phyloP scores from a whole-genome alignment of 1,140 invertebrate species.

The Drosophila lini region DNA sequence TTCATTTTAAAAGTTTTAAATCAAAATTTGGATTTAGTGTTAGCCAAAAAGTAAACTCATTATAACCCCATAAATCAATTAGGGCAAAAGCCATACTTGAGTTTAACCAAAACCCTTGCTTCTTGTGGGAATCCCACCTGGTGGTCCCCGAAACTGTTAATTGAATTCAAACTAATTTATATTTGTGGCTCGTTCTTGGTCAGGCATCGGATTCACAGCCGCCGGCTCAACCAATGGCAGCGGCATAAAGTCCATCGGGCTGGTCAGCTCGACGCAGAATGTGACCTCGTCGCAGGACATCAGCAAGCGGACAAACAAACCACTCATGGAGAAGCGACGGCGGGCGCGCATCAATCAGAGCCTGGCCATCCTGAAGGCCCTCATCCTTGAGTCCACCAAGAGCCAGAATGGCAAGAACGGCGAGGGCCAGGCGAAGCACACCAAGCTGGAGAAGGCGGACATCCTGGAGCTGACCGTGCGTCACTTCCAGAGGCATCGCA shows the following conservation, averaged over 20 bases:
- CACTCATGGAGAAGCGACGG: slow-evolving; percentile 95
- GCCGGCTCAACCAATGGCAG: slow-evolving; percentile 75
- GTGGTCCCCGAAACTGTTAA: background rate
- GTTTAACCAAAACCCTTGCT: background rate
- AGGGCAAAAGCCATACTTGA: background rate
- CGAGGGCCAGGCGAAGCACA: slow-evolving; percentile 90
- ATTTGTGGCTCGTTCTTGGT: background rate
- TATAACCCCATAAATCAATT: background rate
- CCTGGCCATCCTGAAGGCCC: slow-evolving; percentile 92
- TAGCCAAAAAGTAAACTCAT: background rate
- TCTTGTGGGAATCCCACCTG: background rate
- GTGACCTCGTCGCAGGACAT: slow-evolving; percentile 81
- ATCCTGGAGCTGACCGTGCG: slow-evolving; percentile 96
- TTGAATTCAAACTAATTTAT: slow-evolving; percentile 7
- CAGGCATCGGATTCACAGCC: slow-evolving; percentile 77
- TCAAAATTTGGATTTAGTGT: background rate
- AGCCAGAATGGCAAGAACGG: slow-evolving; percentile 83
- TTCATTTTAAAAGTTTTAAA: background rate
- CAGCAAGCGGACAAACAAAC: slow-evolving; percentile 90
- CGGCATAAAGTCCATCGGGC: slow-evolving; percentile 76
- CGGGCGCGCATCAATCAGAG: slow-evolving; percentile 95
- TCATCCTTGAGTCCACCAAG: slow-evolving; percentile 89
- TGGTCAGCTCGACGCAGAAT: slow-evolving; percentile 83
- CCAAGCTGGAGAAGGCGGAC: slow-evolving; percentile 96
- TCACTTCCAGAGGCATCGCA: slow-evolving; percentile 91